phyloP scores from a whole-genome alignment of 2,113 vertebrate species.

The Sterna hirundo region DNA sequence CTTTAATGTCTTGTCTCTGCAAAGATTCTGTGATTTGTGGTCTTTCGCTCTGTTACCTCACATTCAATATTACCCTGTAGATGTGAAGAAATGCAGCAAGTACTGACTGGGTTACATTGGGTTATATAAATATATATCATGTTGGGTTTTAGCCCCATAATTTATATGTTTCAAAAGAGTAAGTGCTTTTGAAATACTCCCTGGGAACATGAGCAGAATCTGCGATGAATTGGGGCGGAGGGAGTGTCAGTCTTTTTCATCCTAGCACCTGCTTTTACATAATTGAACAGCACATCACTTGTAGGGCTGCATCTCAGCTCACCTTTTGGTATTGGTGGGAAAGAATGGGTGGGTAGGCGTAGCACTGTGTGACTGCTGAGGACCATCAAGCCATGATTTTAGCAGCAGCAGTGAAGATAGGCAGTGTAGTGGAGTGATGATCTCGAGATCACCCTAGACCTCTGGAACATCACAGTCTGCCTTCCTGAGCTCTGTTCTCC shows the following conservation, averaged over 20 bases:
- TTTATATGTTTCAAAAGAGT: background rate
- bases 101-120: background rate
- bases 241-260: background rate
- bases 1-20: background rate
- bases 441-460: background rate
- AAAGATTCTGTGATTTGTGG: background rate
- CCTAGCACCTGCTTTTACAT: background rate
- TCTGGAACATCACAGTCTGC: background rate
- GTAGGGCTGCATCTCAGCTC: background rate
- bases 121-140: background rate
- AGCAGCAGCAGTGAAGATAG: background rate
- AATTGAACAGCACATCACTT: background rate
- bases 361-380: background rate
- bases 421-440: background rate
- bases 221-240: rapidly evolving
- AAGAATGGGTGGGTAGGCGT: background rate
- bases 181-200: background rate
- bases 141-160: background rate
- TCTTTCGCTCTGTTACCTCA: background rate
- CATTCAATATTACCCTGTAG: background rate
- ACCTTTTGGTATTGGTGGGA: background rate
- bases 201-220: background rate
- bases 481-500: background rate
- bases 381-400: background rate
- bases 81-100: background rate